phyloP scores from a whole-genome alignment of 2,888 invertebrate species.

The Callyntrura sp. region DNA sequence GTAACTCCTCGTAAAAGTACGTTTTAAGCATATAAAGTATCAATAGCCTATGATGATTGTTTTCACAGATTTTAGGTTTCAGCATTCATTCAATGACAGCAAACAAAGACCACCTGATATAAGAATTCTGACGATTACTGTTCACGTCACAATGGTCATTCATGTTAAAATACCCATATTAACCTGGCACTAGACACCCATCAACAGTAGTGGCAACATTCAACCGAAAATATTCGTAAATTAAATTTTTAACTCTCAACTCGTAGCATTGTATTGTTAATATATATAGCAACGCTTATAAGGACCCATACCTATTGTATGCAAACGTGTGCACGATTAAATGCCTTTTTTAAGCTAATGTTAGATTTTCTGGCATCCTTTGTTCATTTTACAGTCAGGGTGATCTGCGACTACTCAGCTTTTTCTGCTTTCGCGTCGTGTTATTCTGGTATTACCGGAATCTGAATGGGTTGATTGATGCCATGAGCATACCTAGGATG shows the following conservation, averaged over 20 bases:
- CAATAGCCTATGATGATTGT: neutral
- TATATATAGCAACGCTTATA: no score
- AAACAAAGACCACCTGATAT: slow-evolving; percentile 26
- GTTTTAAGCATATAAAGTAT: no score
- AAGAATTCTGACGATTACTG: slow-evolving; percentile 36
- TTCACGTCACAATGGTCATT: neutral
- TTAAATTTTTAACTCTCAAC: slow-evolving; percentile 19
- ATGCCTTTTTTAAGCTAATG: neutral
- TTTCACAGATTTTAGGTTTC: neutral
- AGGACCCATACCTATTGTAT: neutral
- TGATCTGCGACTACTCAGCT: neutral
- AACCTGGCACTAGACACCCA: neutral
- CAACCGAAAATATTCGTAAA: slow-evolving; percentile 13
- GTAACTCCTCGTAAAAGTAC: slow-evolving; percentile 36
- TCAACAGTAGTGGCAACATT: neutral
- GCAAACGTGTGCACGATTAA: neutral
- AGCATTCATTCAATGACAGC: neutral
- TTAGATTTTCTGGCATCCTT: slow-evolving; percentile 41
- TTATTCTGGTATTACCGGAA: slow-evolving; percentile 76
- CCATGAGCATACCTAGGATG: slow-evolving; percentile 53
- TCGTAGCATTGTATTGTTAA: neutral
- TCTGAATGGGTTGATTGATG: slow-evolving; percentile 70
- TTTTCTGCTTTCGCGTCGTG: neutral
- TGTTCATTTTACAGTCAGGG: slow-evolving; percentile 25
- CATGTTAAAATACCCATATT: slow-evolving; percentile 7